Percentiles rank a stretch among this genome's conserved stretches.
Conservation (phyloP, 1,140 invertebrate genomes). For the Aphelenchoides besseyi region DNA sequence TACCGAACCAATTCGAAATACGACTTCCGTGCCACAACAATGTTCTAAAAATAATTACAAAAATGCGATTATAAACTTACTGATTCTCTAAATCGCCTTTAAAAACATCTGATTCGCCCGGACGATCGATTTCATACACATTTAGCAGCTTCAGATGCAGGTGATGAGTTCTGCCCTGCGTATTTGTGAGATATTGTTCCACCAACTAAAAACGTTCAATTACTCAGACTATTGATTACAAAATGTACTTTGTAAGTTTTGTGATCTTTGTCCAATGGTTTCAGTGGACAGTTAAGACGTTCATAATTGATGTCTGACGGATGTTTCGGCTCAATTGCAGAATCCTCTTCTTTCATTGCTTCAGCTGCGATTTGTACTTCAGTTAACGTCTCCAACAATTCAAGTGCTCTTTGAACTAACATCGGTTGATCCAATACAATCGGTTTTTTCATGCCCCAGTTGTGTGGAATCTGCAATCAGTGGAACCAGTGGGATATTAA, state of each 20-base stretch:
- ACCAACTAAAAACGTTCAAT: not conserved
- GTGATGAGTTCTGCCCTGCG: not conserved
- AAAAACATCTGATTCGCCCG: constrained; percentile 77
- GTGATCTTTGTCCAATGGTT: not conserved
- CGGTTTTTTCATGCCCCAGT: not conserved
- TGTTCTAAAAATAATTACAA: no score
- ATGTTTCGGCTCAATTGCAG: not conserved
- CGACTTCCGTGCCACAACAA: constrained; percentile 96
- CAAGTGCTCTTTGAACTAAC: not conserved
- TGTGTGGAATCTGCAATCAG: constrained; percentile 1
- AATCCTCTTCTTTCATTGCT: not conserved
- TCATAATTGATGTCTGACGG: not conserved
- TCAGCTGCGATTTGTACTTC: not conserved
- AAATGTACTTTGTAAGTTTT: constrained; percentile 6
- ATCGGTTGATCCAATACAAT: not conserved
- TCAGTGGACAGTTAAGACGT: not conserved
- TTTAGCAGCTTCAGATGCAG: not conserved
- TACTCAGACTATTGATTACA: not conserved
- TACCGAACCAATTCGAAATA: constrained; percentile 73
- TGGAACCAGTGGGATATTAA: not conserved
- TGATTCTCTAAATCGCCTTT: constrained; percentile 72
- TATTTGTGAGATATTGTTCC: not conserved
- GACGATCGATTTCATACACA: constrained; percentile 68
- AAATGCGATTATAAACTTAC: no score
- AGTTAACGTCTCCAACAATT: constrained; percentile 2